phyloP scores from a whole-genome alignment of 1,140 invertebrate genomes.

The Propsilocerus akamusi region DNA sequence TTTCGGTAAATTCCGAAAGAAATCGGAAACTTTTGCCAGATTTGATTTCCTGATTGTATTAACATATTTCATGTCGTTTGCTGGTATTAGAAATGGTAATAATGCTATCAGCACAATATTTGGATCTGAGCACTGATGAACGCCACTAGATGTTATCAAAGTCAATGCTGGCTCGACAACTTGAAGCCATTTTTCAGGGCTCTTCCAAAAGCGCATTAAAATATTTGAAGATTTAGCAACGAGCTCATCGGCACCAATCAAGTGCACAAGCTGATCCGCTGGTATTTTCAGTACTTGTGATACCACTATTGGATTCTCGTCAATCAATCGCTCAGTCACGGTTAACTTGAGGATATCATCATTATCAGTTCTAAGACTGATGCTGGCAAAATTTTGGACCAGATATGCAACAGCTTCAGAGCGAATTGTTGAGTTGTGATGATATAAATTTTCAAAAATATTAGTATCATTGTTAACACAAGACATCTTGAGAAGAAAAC shows the following conservation, averaged over 20 bases:
- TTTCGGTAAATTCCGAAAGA: slow-evolving; percentile 14
- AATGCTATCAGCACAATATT: slow-evolving; percentile 22
- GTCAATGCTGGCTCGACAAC: slow-evolving; percentile 22
- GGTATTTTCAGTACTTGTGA: slow-evolving; percentile 26
- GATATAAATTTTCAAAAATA: slow-evolving; percentile 45
- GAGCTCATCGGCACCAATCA: slow-evolving; percentile 20
- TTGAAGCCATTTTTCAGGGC: slow-evolving; percentile 19
- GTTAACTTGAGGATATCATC: slow-evolving; percentile 32
- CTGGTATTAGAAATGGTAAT: slow-evolving; percentile 37
- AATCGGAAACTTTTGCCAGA: slow-evolving; percentile 26
- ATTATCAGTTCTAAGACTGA: slow-evolving; percentile 18
- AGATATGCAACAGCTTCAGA: slow-evolving; percentile 38
- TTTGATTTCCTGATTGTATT: slow-evolving; percentile 28
- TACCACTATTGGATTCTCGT: slow-evolving; percentile 34
- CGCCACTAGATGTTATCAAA: slow-evolving; percentile 15
- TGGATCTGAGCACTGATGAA: not conserved
- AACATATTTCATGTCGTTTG: slow-evolving; percentile 23
- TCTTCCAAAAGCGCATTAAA: slow-evolving; percentile 13
- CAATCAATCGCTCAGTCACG: slow-evolving; percentile 32
- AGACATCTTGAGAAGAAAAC: slow-evolving; percentile 29
- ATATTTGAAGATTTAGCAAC: slow-evolving; percentile 16
- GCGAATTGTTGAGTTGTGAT: slow-evolving; percentile 37
- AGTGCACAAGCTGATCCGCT: slow-evolving; percentile 20
- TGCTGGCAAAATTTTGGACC: slow-evolving; percentile 22
- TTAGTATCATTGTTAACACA: slow-evolving; percentile 30